Evolutionary conservation across 2,797 vertebrate species (phyloP), one percentile per base, ranked within the genome.

Genomic region (Harpagifer antarcticus): DNA sequence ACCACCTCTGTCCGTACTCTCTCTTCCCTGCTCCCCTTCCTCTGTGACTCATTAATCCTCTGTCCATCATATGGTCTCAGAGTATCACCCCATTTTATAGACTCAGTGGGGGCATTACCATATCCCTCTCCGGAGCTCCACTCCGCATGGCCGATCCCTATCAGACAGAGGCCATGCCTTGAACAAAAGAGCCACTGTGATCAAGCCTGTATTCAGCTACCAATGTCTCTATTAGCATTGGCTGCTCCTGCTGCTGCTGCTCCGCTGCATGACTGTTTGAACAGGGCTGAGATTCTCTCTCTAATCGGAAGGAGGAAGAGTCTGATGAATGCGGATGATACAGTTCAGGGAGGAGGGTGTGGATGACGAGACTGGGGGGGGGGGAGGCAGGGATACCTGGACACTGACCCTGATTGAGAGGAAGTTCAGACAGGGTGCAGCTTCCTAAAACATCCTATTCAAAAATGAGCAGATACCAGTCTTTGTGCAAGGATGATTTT

Each of bases 131-230:
- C 54, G 84, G 79, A 88, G 92, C 89, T 90, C 66, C 84, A 88
- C 86, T 92, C 86, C 83, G 85, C 88, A 82, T 88, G 84, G 82
- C 84, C 84, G 92, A 93, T 93, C 86, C 72, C 85, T 92, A 94
- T 93, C 91, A 93, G 78, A 87, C 86, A 87, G 89, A 88, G 92
- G 88, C 88, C 89, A 88, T n/a, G 83, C 85, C 86, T 87, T 74
- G 88, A 90, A 94, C 92, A 93, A 94, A 91, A 90, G 91, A 92
- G 76, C 78, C 81, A 78, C 89, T 93, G 89, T 93, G 91, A 91
- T 92, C 89, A 89, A 87, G 87, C 82, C 74, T 77, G 89, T 84
- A 86, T 88, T 90, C 87, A 89, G 86, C 87, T 87, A 87, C 84
- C 88, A 77, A 89, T 85, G 84, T 88, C 91, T 92, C 88, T 90